phyloP scores from a whole-genome alignment of 2,113 vertebrate species.

The Ascaphus truei region DNA sequence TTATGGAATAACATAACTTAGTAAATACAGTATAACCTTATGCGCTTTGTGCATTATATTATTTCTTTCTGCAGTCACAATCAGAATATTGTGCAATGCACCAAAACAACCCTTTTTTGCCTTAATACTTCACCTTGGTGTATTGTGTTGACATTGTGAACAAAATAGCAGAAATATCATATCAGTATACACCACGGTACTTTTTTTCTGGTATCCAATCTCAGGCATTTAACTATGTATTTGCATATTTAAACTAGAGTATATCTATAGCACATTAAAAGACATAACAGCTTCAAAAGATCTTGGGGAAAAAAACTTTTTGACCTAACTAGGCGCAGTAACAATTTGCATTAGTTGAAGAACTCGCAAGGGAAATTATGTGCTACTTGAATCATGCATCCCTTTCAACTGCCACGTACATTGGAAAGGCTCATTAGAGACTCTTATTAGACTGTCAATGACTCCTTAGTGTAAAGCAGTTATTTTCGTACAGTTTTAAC shows the following conservation, averaged over 20 bases:
- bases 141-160: too few species aligned
- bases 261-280: neutral
- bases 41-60: too few species aligned
- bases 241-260: neutral
- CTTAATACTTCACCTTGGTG: too few species aligned
- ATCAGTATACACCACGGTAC: too few species aligned
- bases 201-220: too few species aligned
- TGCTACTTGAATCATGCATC: constrained; percentile 16
- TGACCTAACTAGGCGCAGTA: constrained; percentile 21
- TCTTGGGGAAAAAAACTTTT: constrained; percentile 13
- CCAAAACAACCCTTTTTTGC: too few species aligned
- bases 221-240: neutral
- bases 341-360: constrained; percentile 23
- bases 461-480: constrained; percentile 16
- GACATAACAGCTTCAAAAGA: neutral
- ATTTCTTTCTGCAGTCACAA: too few species aligned
- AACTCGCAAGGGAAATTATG: constrained; percentile 29
- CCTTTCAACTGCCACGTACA: constrained; percentile 18
- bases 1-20: too few species aligned
- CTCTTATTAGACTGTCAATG: constrained; percentile 15
- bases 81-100: too few species aligned
- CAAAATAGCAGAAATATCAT: too few species aligned
- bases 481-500: constrained; percentile 7
- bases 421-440: constrained; percentile 17
- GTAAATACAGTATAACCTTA: too few species aligned